These are phyloP conservation scores for Drosophila cognata DNA, from an alignment of 2,888 invertebrate genomes.

Conservation along the genomic window DNA sequence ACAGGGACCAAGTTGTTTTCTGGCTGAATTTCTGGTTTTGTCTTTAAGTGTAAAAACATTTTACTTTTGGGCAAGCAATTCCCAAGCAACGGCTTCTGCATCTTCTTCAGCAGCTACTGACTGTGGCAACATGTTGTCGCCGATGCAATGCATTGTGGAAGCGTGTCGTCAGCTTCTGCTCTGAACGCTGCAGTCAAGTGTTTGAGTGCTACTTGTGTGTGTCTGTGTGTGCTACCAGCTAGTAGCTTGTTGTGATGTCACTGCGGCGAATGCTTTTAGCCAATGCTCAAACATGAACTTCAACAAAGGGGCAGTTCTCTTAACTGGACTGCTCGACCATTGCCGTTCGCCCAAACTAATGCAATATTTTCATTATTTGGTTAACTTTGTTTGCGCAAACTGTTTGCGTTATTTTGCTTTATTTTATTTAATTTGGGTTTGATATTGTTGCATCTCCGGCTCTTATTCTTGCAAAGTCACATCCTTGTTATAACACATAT, in stretches of 20 bases:
- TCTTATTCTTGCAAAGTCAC: constrained; percentile 8
- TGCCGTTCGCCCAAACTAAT: constrained; percentile 68
- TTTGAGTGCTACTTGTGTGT: constrained; percentile 20
- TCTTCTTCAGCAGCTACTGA: constrained; percentile 16
- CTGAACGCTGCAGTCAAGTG: constrained; percentile 73
- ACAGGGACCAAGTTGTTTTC: constrained; percentile 49
- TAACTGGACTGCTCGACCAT: constrained; percentile 3
- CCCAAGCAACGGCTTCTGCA: constrained; percentile 41
- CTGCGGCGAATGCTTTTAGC: constrained; percentile 81
- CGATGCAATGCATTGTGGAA: constrained; percentile 52
- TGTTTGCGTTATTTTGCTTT: constrained; percentile 56
- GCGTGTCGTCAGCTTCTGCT: constrained; percentile 69
- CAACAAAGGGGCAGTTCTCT: constrained; percentile 14
- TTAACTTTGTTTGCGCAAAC: constrained; percentile 55
- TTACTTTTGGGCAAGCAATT: constrained; percentile 74
- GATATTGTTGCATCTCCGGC: constrained; percentile 60
- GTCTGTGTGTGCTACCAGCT: constrained; percentile 63
- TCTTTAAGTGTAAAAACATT: constrained; percentile 82
- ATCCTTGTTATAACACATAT: constrained; percentile 15
- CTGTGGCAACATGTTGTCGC: constrained; percentile 76
- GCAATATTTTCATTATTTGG: constrained; percentile 81
- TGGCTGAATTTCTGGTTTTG: constrained; percentile 77
- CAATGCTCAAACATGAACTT: constrained; percentile 51
- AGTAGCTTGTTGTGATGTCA: constrained; percentile 66
- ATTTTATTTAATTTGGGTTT: constrained; percentile 76